These are phyloP conservation scores for Paramormyrops kingsleyae DNA, from an alignment of 2,113 vertebrate species.

Conservation along the genomic window DNA sequence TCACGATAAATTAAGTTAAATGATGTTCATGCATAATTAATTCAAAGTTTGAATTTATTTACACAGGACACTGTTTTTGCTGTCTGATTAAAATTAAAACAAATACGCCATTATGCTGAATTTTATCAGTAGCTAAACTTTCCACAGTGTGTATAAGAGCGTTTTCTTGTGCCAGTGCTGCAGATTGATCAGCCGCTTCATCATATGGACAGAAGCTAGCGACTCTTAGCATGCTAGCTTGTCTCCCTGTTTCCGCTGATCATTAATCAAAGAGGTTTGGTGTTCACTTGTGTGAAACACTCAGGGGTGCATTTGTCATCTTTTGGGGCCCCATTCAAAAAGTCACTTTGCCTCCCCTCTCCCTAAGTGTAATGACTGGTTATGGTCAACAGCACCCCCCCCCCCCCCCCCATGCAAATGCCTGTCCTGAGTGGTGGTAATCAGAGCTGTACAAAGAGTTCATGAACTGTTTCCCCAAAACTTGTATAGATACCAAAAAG, in stretches of 20 bases:
- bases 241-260: background rate
- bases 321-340: background rate
- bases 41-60: constrained; percentile 7
- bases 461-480: background rate
- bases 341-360: background rate
- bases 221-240: background rate
- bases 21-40: background rate
- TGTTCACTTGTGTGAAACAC: background rate
- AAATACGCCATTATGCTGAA: constrained; percentile 4
- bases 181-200: background rate
- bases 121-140: background rate
- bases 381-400: background rate
- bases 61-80: background rate
- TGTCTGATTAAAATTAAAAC: constrained; percentile 14
- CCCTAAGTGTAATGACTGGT: background rate
- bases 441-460: background rate
- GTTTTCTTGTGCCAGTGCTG: background rate
- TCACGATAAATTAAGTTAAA: background rate
- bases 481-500: background rate
- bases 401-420: background rate
- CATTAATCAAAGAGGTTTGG: constrained; percentile 9
- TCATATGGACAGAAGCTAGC: background rate
- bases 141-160: background rate
- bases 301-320: background rate
- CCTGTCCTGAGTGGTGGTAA: background rate